Evolutionary conservation across 1,140 invertebrate genomes (phyloP).

Genomic region (Drosophila orena): DNA sequence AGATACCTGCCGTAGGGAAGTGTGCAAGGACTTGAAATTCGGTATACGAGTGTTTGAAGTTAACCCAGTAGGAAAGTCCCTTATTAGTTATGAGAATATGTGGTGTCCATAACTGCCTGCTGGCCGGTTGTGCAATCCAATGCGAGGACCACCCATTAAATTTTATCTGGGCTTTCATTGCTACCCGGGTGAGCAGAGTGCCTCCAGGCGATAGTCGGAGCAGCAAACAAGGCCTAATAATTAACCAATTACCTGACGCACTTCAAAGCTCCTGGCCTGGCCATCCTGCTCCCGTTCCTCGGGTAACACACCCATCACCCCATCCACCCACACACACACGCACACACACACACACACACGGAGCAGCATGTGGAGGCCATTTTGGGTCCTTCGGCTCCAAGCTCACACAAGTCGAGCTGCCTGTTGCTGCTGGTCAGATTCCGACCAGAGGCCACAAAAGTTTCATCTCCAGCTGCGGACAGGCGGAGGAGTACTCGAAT

Average conservation of each 20-base stretch:
- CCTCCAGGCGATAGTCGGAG: conserved; percentile 14
- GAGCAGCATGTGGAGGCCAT: conserved; percentile 4
- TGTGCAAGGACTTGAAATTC: neutral
- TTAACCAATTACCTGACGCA: conserved; percentile 62
- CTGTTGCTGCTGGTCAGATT: conserved; percentile 37
- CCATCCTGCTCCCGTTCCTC: conserved; percentile 11
- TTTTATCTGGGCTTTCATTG: conserved; percentile 31
- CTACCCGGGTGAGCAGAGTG: conserved; percentile 7
- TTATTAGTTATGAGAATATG: conserved; percentile 45
- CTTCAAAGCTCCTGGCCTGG: conserved; percentile 49
- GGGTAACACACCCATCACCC: conserved; percentile 31
- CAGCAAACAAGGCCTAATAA: conserved; percentile 59
- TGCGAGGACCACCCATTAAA: conserved; percentile 15
- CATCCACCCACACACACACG: neutral
- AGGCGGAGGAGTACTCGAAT: conserved; percentile 17
- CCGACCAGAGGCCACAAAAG: conserved; percentile 49
- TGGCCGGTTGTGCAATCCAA: conserved; percentile 39
- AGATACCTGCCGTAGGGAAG: neutral
- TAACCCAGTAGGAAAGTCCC: conserved; percentile 5
- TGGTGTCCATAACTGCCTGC: conserved; percentile 42
- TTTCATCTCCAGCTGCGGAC: conserved; percentile 42
- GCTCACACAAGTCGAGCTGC: conserved; percentile 3
- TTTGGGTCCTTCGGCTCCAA: conserved; percentile 1
- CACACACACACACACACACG: neutral
- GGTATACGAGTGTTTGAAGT: conserved; percentile 12